A percentile compares a stretch with the other conserved stretches of the same genome.
Evolutionary conservation across 2,797 vertebrate genomes (phyloP).

Genomic region (Oreochromis mossambicus): DNA sequence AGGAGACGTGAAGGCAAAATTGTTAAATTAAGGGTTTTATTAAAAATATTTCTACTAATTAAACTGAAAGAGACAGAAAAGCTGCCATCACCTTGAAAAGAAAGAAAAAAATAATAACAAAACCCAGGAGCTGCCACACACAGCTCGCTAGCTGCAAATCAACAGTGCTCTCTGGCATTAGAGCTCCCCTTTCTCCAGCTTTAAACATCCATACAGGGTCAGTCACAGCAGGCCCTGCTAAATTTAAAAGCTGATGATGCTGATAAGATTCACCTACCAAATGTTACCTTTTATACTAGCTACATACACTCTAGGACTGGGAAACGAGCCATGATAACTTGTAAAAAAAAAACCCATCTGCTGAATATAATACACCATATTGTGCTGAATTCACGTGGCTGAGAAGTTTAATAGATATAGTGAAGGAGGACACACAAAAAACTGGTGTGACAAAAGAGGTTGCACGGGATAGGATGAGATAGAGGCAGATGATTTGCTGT

Average conservation of each 20-base stretch:
- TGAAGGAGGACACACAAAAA: not conserved
- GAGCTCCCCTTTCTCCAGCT: not conserved
- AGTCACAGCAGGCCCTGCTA: not conserved
- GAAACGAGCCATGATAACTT: not conserved
- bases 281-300: not conserved
- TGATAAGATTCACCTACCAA: not conserved
- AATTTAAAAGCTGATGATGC: not conserved
- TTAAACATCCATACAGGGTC: not conserved
- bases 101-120: not conserved
- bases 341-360: not conserved
- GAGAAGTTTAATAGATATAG: not conserved
- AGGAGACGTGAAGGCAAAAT: not conserved
- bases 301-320: not conserved
- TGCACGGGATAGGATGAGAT: not conserved
- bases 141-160: not conserved
- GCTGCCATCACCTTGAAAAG: not conserved
- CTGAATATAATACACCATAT: not conserved
- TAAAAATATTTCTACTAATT: not conserved
- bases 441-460: not conserved
- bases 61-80: not conserved
- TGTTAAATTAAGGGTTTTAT: not conserved
- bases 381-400: not conserved
- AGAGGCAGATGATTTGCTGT: not conserved
- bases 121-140: not conserved
- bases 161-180: not conserved